These are phyloP conservation scores for Deilephila elpenor DNA, from an alignment of 2,888 invertebrate genomes.

Conservation along the genomic window DNA sequence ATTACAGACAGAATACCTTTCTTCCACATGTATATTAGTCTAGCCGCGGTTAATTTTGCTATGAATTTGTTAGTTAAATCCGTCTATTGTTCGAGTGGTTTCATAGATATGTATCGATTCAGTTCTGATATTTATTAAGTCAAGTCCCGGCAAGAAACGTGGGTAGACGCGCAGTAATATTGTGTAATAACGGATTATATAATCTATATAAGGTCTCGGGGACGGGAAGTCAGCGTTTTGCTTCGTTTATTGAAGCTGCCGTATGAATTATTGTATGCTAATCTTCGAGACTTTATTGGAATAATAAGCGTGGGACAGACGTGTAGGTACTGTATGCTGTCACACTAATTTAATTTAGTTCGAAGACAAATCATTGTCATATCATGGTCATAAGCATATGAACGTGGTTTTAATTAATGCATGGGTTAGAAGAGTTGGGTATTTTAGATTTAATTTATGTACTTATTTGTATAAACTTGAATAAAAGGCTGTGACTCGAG, in stretches of 20 bases:
- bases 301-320: slow-evolving; percentile 71
- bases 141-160: slow-evolving; percentile 16
- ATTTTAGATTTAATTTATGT: too few relatives aligned
- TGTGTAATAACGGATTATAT: slow-evolving; percentile 20
- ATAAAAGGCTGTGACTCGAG: too few relatives aligned
- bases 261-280: slow-evolving; percentile 73
- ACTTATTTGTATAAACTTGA: too few relatives aligned
- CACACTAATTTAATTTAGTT: slow-evolving; percentile 30
- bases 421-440: too few relatives aligned
- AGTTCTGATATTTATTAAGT: slow-evolving; percentile 2
- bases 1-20: too few relatives aligned
- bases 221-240: slow-evolving; percentile 70
- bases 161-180: slow-evolving; percentile 1
- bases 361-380: too few relatives aligned
- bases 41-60: too few relatives aligned
- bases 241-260: slow-evolving; percentile 64
- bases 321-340: slow-evolving; percentile 40
- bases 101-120: neutral
- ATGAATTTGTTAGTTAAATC: slow-evolving; percentile 4
- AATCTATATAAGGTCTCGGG: slow-evolving; percentile 33
- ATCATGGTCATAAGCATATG: too few relatives aligned
- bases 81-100: neutral
- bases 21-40: too few relatives aligned
- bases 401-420: too few relatives aligned
- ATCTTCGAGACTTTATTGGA: slow-evolving; percentile 66